Percentiles rank a stretch among this genome's conserved stretches.
Conservation (phyloP, 2,888 invertebrate species). For the Byasa hedistus region DNA sequence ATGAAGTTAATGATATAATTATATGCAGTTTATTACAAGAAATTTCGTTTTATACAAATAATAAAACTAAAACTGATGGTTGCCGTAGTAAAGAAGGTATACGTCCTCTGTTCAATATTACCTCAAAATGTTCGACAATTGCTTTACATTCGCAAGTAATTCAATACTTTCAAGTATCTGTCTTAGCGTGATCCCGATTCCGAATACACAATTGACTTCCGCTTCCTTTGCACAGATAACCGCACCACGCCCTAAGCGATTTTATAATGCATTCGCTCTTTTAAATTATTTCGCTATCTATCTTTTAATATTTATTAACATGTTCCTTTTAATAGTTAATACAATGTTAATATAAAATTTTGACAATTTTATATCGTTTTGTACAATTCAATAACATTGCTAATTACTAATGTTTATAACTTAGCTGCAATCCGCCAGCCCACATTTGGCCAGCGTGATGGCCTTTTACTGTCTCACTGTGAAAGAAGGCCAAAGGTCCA, state of each 20-base stretch:
- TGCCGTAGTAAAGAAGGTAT: background rate
- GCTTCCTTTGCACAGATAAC: slow-evolving; percentile 70
- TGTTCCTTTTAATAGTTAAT: background rate
- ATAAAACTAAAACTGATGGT: background rate
- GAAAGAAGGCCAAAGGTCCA: too few species aligned
- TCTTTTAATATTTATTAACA: background rate
- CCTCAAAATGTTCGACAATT: slow-evolving; percentile 12
- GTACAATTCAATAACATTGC: background rate
- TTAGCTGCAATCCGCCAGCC: too few species aligned
- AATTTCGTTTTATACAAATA: too few species aligned
- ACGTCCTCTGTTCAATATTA: background rate
- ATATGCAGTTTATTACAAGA: too few species aligned
- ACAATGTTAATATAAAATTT: background rate
- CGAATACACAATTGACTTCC: slow-evolving; percentile 68
- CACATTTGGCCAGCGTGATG: too few species aligned
- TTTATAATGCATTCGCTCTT: slow-evolving; percentile 41
- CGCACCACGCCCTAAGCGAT: slow-evolving; percentile 57
- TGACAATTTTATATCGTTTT: background rate
- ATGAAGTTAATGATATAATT: too few species aligned
- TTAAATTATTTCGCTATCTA: slow-evolving; percentile 19
- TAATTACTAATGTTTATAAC: background rate
- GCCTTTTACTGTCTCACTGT: too few species aligned
- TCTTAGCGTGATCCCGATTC: slow-evolving; percentile 51
- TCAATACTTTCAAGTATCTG: slow-evolving; percentile 54
- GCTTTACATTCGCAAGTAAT: slow-evolving; percentile 50